Base-by-base conservation (phyloP, 2,113 vertebrate species). In the Melospiza georgiana region DNA sequence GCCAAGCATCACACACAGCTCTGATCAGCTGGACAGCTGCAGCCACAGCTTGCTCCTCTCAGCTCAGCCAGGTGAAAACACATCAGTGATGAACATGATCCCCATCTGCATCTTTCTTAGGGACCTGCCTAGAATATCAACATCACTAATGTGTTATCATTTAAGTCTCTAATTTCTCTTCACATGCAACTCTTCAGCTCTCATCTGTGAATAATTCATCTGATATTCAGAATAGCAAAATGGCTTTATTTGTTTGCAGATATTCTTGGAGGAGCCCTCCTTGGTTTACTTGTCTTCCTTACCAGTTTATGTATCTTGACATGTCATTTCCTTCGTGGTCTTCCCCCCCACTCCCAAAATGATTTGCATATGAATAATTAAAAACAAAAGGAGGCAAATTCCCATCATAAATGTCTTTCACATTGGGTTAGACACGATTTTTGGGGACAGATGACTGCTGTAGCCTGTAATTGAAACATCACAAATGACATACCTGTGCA, bases 261-360 rank as follows among this genome's bases (percentile, higher is more conserved):
- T 94, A 84, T 41, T 90, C 91, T 88, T 87, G 61, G 76, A 92
- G 65, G 66, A 90, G 61, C 39, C n/a, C 22, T 85, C 27, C n/a
- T 92, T 88, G 75, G 55, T 86, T 85, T 6, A 1, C 68, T 95
- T 82, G 44, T 93, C 83, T 84, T 54, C 51, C 72, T 83, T 80
- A 95, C 62, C 75, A 51, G 22, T 74, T 93, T 91, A 65, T 89
- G 13, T 54, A 55, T 96, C 72, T 84, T 96, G 90, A 94, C 82
- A 25, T 93, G 80, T 59, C 61, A 75, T 65, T 93, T 95, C 94
- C 73, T 72, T 92, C 2, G 0, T 89, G 84, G 73, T 84, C 52
- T 75, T 81, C 48, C 37, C 21, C 19, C 44, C 10, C 37, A 39
- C 44, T 67, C 80, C 57, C 48, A 7, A 74, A 81, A 84, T 49